phyloP scores from a whole-genome alignment of 2,888 invertebrate genomes.

The Sinopyrophorus schimmeli region DNA sequence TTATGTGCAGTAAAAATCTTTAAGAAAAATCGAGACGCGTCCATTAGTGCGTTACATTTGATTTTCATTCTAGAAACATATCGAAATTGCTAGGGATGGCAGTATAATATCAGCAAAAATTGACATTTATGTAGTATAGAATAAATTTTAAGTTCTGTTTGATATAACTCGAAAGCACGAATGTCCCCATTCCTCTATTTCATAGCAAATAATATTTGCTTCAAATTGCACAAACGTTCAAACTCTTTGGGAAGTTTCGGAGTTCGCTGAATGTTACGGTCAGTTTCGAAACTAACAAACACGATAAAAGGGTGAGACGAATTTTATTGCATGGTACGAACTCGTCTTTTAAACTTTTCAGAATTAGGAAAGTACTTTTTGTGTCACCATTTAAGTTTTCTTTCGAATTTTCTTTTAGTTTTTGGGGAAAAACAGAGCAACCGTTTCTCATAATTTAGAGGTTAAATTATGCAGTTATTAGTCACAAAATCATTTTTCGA shows the following conservation, averaged over 20 bases:
- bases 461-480: no score
- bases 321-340: constrained; percentile 40
- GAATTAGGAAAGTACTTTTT: background rate
- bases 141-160: background rate
- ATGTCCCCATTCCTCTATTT: constrained; percentile 9
- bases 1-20: no score
- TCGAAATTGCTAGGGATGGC: no score
- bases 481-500: no score
- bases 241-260: constrained; percentile 19
- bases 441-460: no score
- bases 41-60: no score
- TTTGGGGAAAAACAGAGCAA: no score
- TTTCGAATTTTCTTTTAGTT: no score
- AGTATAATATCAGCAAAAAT: no score
- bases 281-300: constrained; percentile 34
- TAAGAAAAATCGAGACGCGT: no score
- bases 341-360: constrained; percentile 27
- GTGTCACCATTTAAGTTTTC: no score
- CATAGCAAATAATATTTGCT: constrained; percentile 22
- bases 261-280: constrained; percentile 42
- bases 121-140: background rate
- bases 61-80: no score
- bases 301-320: constrained; percentile 34
- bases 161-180: constrained; percentile 16
- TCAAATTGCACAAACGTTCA: constrained; percentile 20